These are phyloP conservation scores for Stegastes partitus DNA, from an alignment of 2,113 vertebrate species.

Conservation along the genomic window DNA sequence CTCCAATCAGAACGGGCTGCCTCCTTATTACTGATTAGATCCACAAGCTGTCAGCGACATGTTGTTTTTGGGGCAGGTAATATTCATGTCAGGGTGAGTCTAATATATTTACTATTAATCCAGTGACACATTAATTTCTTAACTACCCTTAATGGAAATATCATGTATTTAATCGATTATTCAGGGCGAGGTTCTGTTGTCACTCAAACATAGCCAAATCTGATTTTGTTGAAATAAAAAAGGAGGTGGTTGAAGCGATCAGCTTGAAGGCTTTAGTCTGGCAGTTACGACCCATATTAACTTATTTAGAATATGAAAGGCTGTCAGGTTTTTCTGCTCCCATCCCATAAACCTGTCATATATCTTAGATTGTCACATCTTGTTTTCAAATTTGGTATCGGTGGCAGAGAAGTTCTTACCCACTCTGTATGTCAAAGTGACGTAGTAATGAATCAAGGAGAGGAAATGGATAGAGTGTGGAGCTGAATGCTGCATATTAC, in stretches of 20 bases:
- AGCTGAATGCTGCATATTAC: constrained; percentile 57
- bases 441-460: constrained; percentile 61
- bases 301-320: constrained; percentile 45
- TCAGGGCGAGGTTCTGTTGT: constrained; percentile 1
- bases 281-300: constrained; percentile 35
- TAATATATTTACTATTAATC: constrained; percentile 35
- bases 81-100: constrained; percentile 15
- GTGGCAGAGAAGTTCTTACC: constrained; percentile 43
- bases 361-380: constrained; percentile 25
- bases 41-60: constrained; percentile 30
- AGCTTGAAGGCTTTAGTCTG: constrained; percentile 37
- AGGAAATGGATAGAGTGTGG: constrained; percentile 54
- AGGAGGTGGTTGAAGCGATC: not conserved
- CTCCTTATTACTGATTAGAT: constrained; percentile 29
- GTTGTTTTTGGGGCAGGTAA: not conserved
- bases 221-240: constrained; percentile 30
- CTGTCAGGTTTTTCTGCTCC: constrained; percentile 38
- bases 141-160: constrained; percentile 20
- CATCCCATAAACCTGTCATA: constrained; percentile 47
- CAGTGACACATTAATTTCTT: constrained; percentile 31
- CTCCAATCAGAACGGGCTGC: constrained; percentile 32
- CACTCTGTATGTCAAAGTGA: constrained; percentile 61
- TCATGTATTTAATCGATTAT: constrained; percentile 1
- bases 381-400: constrained; percentile 60
- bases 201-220: constrained; percentile 26